Percentiles rank a stretch among this genome's conserved stretches.
Evolutionary conservation across 2,113 vertebrate genomes (phyloP).

Genomic region (Anser cygnoides): DNA sequence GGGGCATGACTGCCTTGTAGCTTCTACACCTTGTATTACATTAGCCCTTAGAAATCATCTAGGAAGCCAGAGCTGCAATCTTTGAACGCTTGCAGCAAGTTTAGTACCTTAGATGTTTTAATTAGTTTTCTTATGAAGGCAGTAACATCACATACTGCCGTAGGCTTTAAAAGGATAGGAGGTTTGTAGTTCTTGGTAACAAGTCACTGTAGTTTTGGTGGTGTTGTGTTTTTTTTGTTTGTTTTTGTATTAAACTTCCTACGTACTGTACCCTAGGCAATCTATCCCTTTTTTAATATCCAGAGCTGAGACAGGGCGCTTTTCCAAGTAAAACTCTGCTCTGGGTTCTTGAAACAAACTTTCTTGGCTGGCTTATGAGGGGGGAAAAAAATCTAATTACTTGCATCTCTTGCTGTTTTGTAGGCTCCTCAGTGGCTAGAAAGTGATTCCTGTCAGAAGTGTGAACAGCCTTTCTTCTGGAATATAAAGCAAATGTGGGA

Average conservation of each 20-base stretch:
- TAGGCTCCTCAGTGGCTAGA: conserved; percentile 97
- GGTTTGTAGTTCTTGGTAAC: not conserved
- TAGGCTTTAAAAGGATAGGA: not conserved
- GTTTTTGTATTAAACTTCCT: not conserved
- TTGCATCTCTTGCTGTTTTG: not conserved
- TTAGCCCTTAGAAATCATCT: not conserved
- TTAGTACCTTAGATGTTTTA: not conserved
- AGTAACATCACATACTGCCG: not conserved
- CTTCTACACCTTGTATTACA: not conserved
- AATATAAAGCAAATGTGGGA: conserved; percentile 99
- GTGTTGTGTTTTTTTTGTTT: not conserved
- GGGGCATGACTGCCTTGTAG: not conserved
- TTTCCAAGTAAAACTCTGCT: not conserved
- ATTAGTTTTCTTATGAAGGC: conserved; percentile 2
- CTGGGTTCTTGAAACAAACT: not conserved
- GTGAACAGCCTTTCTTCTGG: conserved; percentile 98
- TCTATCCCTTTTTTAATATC: not conserved
- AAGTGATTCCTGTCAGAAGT: conserved; percentile 97
- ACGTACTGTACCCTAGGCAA: not conserved
- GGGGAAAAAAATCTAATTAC: not conserved
- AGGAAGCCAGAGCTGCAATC: not conserved
- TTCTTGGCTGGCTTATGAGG: not conserved
- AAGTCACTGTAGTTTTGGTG: not conserved
- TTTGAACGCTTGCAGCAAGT: not conserved
- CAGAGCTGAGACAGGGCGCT: not conserved